Conservation (phyloP, 2,113 vertebrate genomes). For the Tragelaphus buxtoni region DNA sequence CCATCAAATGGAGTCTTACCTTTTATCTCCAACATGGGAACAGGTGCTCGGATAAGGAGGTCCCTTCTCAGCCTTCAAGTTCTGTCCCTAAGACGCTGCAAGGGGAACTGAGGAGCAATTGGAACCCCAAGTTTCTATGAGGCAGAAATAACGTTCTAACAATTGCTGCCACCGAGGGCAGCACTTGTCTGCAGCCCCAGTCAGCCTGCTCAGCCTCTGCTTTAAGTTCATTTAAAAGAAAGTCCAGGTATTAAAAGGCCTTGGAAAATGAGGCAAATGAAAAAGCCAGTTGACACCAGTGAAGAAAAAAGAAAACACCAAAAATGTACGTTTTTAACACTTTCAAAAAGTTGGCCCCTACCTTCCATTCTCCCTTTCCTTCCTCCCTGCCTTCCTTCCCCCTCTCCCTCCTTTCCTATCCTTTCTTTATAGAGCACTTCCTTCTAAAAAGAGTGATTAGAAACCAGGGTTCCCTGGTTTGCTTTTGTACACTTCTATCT, state of each 20-base stretch:
- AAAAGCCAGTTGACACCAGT: not conserved
- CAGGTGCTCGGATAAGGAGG: not conserved
- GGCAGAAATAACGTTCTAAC: not conserved
- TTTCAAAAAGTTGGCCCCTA: not conserved
- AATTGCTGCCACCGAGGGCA: not conserved
- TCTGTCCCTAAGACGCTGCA: not conserved
- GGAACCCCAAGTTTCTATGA: not conserved
- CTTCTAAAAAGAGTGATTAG: not conserved
- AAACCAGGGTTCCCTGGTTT: not conserved
- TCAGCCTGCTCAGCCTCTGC: not conserved
- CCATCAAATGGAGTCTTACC: not conserved
- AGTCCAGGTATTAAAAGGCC: not conserved
- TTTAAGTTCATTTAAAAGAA: not conserved
- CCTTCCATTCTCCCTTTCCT: not conserved
- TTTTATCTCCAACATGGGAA: not conserved
- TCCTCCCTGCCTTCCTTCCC: not conserved
- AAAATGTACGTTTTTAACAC: not conserved
- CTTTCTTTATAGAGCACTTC: not conserved
- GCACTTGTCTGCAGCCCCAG: not conserved
- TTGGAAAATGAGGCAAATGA: not conserved
- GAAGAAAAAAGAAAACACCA: not conserved
- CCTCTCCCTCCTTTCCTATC: not conserved
- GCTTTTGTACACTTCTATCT: not conserved
- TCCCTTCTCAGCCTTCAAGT: too few species aligned
- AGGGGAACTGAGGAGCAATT: not conserved